These are phyloP conservation scores for Pseudoips prasinana DNA, from an alignment of 2,888 invertebrate species.

Conservation along the genomic window DNA sequence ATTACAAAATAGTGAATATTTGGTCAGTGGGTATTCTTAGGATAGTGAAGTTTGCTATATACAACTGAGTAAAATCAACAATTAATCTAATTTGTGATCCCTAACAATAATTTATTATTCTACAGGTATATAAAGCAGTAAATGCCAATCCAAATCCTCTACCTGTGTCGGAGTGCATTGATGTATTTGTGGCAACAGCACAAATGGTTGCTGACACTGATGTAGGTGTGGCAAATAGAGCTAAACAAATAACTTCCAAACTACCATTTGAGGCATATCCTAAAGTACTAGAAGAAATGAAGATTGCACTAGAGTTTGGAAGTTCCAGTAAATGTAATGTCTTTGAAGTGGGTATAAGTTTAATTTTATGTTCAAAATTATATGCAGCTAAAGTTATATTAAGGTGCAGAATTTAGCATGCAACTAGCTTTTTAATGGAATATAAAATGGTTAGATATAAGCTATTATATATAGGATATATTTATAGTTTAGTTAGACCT, in stretches of 20 bases:
- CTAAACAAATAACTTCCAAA: constrained; percentile 78
- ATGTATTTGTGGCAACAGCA: constrained; percentile 79
- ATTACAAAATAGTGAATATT: too few species aligned
- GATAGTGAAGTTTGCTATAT: too few species aligned
- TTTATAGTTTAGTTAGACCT: too few species aligned
- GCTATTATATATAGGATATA: too few species aligned
- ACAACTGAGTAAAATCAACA: too few species aligned
- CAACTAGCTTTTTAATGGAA: too few species aligned
- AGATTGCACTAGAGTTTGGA: constrained; percentile 78
- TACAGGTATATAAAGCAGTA: constrained; percentile 62
- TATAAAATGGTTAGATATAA: too few species aligned
- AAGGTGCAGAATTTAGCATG: too few species aligned
- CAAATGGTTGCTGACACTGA: constrained; percentile 83
- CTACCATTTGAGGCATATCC: constrained; percentile 78
- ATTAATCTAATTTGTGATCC: too few species aligned
- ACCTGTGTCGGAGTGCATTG: constrained; percentile 70
- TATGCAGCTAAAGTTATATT: too few species aligned
- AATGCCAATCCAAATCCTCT: constrained; percentile 44
- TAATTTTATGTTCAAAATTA: not conserved
- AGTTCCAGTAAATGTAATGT: constrained; percentile 85
- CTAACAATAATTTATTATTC: too few species aligned
- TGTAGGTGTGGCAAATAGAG: constrained; percentile 82
- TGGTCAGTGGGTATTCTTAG: too few species aligned
- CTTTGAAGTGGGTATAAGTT: constrained; percentile 79
- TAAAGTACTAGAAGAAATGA: constrained; percentile 79